Conservation (phyloP, 2,888 invertebrate species). For the Cremastinae sp. region DNA sequence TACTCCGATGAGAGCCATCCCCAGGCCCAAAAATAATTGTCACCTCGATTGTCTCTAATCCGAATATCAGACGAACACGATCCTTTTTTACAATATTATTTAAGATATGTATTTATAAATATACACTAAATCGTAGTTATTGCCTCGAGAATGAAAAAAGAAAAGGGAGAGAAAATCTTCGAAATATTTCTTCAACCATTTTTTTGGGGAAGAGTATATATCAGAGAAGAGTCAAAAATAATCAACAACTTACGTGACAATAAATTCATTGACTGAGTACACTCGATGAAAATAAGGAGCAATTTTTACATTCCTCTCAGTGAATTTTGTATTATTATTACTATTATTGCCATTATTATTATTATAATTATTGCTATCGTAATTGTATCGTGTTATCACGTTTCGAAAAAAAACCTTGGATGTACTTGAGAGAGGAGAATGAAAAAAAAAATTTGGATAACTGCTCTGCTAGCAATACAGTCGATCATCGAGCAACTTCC, state of each 20-base stretch:
- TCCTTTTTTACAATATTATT: conserved; percentile 52
- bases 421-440: conserved; percentile 47
- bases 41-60: conserved; percentile 45
- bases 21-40: conserved; percentile 10
- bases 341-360: conserved; percentile 37
- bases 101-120: conserved; percentile 40
- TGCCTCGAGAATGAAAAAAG: conserved; percentile 47
- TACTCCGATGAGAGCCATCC: conserved; percentile 30
- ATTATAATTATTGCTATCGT: conserved; percentile 26
- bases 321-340: conserved; percentile 59
- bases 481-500: conserved; percentile 41
- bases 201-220: conserved; percentile 45
- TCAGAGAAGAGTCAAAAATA: conserved; percentile 51
- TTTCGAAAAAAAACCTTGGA: conserved; percentile 48
- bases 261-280: conserved; percentile 70
- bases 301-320: conserved; percentile 51
- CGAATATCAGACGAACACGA: conserved; percentile 20
- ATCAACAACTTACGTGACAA: conserved; percentile 70
- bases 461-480: conserved; percentile 46
- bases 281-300: conserved; percentile 48
- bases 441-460: conserved; percentile 26
- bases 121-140: conserved; percentile 46
- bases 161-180: conserved; percentile 40
- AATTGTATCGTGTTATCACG: too few relatives aligned
- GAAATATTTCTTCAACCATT: conserved; percentile 38